Evolutionary conservation across 1,140 invertebrate species (phyloP).

Genomic region (Dysdera silvatica): DNA sequence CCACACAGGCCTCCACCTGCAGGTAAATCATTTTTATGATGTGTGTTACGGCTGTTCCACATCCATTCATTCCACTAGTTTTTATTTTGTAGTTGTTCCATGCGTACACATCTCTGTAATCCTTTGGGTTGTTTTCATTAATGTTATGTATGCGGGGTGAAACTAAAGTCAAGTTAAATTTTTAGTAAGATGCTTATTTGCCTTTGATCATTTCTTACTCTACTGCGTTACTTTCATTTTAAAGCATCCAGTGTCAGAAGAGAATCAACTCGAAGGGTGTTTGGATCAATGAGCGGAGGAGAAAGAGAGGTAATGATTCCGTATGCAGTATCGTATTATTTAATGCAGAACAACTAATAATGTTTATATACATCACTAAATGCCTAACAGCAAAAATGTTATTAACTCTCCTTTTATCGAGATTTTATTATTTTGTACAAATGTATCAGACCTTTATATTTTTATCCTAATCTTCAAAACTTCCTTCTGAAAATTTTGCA

Average conservation of each 20-base stretch:
- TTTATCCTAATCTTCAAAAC: too few species aligned
- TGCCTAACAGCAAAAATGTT: not conserved
- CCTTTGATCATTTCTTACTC: not conserved
- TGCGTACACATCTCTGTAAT: too few species aligned
- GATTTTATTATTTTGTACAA: too few species aligned
- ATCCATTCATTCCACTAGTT: not conserved
- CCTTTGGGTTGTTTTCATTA: too few species aligned
- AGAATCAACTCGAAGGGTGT: constrained; percentile 39
- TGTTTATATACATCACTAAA: too few species aligned
- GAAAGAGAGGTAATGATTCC: constrained; percentile 43
- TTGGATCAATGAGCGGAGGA: constrained; percentile 50
- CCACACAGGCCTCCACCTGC: constrained; percentile 24
- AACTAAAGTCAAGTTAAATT: too few species aligned
- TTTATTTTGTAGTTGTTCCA: too few species aligned
- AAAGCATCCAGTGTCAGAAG: constrained; percentile 27
- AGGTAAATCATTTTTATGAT: constrained; percentile 8
- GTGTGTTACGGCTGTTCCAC: not conserved
- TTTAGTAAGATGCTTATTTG: not conserved
- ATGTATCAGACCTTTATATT: too few species aligned
- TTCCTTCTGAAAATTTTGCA: too few species aligned
- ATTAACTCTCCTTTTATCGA: not conserved
- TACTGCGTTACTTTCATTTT: not conserved
- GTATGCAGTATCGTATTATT: too few species aligned
- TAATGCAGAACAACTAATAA: too few species aligned
- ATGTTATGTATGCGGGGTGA: too few species aligned